phyloP scores from a whole-genome alignment of 2,113 vertebrate species.

The Peromyscus californicus region DNA sequence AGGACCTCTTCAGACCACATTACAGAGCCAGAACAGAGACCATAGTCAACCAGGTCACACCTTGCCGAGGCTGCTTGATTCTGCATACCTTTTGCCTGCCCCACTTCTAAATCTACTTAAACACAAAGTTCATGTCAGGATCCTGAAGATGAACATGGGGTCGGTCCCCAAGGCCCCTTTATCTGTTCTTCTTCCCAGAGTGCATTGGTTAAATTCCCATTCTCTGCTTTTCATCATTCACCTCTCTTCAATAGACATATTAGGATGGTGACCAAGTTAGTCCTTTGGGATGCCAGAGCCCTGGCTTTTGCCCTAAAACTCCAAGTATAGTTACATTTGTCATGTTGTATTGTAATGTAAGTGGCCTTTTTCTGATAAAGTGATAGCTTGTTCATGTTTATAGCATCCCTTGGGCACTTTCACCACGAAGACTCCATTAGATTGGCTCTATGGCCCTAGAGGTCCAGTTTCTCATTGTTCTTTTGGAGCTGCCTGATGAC shows the following conservation, averaged over 20 bases:
- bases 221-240: background rate
- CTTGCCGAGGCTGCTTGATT: background rate
- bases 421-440: background rate
- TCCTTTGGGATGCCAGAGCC: background rate
- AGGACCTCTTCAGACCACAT: background rate
- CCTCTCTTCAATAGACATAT: background rate
- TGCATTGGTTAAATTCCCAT: background rate
- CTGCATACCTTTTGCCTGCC: background rate
- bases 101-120: background rate
- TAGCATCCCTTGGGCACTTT: background rate
- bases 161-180: background rate
- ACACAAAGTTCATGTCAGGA: background rate
- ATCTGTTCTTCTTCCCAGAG: background rate
- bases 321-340: background rate
- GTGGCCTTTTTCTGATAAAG: background rate
- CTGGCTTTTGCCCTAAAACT: background rate
- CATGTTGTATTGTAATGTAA: accelerated
- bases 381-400: background rate
- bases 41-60: too few relatives aligned
- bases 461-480: background rate
- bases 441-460: background rate
- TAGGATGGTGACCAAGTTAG: background rate
- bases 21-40: background rate
- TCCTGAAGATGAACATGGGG: background rate
- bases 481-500: background rate